Base-by-base conservation (phyloP, 2,888 invertebrate species). In the Arctia plantaginis region DNA sequence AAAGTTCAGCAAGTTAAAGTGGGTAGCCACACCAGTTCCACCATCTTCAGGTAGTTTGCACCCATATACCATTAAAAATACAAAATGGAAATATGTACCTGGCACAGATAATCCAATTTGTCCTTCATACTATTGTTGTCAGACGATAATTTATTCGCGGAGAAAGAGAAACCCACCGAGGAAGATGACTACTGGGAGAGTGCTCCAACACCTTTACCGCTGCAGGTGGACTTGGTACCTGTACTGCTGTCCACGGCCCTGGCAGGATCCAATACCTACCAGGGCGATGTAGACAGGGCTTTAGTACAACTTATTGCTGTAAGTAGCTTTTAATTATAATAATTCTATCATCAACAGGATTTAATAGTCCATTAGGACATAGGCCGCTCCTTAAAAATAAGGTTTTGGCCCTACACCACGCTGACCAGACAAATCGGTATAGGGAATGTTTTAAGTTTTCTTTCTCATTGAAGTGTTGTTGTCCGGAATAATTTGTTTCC, bases 61-160 rank as follows among this genome's bases (percentile, higher is more conserved):
- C 35, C 35, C 6, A 6, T 35, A 35, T 35, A 35, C 35, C 6
- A 35, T 35, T 35, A 35, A 35, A 35, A 35, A 35, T 4, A 35
- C 3, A 35, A 35, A 35, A 35, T 6, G 35, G 6, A 35, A 35
- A 35, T 35, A 35, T 35, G 6, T 35, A 35, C 3, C 35, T 23
- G 41, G 18, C 35, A 65, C 10, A 20, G 23, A 23, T 20, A 65
- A 41, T 41, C 18, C 44, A 44, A 44, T 44, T 2, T 44, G 44
- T 44, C 18, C 6, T 55, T 0, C 0, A n/a, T 13, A 13, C 20
- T 47, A 35, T 6, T 47, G 23, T 39, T 62, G 35, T 39, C 80
- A 94, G 95, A 93, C 39, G 94, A 94, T 77, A 85, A 84, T 30
- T 77, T 94, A 20, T 95, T 95, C 87, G 89, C 86, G 0, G 90